phyloP scores from a whole-genome alignment of 2,797 vertebrate species.

The Kryptolebias ocellatus region DNA sequence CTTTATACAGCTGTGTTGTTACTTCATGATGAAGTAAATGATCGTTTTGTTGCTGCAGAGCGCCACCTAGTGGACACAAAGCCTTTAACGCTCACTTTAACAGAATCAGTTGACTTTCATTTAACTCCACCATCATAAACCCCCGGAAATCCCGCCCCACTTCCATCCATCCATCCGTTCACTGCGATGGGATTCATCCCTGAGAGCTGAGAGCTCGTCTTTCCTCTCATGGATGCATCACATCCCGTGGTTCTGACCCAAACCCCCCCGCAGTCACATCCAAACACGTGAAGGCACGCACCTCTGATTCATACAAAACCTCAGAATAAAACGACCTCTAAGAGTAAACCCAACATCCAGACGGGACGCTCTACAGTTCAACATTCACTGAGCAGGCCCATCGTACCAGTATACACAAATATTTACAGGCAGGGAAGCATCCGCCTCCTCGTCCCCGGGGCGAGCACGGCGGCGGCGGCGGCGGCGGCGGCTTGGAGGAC shows the following conservation, averaged over 20 bases:
- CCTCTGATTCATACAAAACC: conserved; percentile 11
- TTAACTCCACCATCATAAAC: conserved; percentile 46
- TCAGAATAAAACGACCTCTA: conserved; percentile 25
- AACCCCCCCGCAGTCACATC: conserved; percentile 13
- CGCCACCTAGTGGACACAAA: conserved; percentile 36
- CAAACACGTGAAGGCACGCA: conserved; percentile 31
- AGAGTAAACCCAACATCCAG: conserved; percentile 27
- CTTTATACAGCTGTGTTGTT: too few relatives aligned
- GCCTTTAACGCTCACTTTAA: conserved; percentile 6
- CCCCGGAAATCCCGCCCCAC: conserved; percentile 27
- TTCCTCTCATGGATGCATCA: conserved; percentile 13
- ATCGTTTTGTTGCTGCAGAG: background rate
- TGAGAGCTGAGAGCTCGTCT: background rate
- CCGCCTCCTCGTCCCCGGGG: conserved; percentile 48
- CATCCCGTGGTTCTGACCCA: conserved; percentile 4
- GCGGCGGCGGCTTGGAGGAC: conserved; percentile 54
- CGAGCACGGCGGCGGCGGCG: conserved; percentile 57
- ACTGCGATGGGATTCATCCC: conserved; percentile 1
- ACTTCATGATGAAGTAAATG: background rate
- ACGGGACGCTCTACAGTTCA: conserved; percentile 18
- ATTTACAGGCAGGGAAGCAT: conserved; percentile 63
- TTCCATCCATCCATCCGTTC: background rate
- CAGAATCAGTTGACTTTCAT: background rate
- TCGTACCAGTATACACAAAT: conserved; percentile 27
- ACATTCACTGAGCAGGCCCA: conserved; percentile 16